Percentiles rank a stretch among this genome's conserved stretches.
Evolutionary conservation across 2,888 invertebrate genomes (phyloP).

Genomic region (Perithous albicinctus): DNA sequence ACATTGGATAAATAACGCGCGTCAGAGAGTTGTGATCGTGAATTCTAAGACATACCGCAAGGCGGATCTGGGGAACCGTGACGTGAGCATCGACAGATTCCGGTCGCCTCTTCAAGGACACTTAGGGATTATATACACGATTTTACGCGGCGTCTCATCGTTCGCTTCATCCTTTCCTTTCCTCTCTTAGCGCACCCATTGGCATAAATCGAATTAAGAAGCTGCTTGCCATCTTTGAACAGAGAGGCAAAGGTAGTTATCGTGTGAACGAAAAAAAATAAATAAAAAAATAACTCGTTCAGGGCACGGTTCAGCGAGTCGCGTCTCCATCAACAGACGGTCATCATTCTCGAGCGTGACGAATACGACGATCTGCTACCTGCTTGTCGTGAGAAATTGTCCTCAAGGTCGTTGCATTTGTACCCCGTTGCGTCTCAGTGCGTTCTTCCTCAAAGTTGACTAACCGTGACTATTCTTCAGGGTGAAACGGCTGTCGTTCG

Average conservation of each 20-base stretch:
- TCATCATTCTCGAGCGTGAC: constrained; percentile 55
- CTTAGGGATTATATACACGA: too few relatives aligned
- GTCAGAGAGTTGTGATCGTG: not conserved
- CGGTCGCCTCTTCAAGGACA: constrained; percentile 23
- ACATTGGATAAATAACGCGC: not conserved
- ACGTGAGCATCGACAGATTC: constrained; percentile 27
- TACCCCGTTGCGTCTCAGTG: constrained; percentile 44
- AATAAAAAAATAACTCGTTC: not conserved
- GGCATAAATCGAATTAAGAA: constrained; percentile 32
- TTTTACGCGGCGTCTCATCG: not conserved
- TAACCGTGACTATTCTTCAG: constrained; percentile 43
- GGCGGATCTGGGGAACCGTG: constrained; percentile 25
- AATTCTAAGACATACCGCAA: constrained; percentile 31
- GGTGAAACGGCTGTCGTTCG: not conserved
- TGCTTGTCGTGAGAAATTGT: constrained; percentile 61
- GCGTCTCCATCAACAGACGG: constrained; percentile 50
- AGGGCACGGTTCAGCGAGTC: not conserved
- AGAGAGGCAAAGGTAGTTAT: constrained; percentile 1
- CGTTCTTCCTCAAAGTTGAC: constrained; percentile 39
- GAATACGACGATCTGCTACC: constrained; percentile 20
- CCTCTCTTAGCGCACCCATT: not conserved
- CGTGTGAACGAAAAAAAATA: constrained; percentile 10
- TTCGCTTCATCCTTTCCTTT: not conserved
- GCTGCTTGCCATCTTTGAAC: not conserved
- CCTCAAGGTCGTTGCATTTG: constrained; percentile 57